A percentile compares a stretch with the other conserved stretches of the same genome.
These are phyloP conservation scores for Augochlorella aurata DNA, from an alignment of 2,888 invertebrate species.

Conservation along the genomic window DNA sequence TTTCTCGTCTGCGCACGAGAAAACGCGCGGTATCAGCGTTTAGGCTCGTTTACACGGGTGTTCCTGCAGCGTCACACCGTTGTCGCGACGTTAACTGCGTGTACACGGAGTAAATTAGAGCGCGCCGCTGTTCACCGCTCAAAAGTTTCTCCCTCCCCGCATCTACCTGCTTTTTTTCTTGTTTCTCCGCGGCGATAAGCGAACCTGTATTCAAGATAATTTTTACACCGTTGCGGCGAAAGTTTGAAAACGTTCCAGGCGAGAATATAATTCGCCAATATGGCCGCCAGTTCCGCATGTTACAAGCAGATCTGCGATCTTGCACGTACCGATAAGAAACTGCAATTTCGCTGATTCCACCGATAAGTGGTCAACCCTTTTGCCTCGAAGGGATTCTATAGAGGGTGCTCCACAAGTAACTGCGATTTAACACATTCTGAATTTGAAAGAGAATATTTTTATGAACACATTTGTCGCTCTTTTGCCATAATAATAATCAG, in stretches of 20 bases:
- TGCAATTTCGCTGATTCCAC: not conserved
- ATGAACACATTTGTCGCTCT: too few relatives aligned
- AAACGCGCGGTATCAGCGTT: constrained; percentile 38
- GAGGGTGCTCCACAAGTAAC: not conserved
- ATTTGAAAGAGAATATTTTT: too few relatives aligned
- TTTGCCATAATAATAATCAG: too few relatives aligned
- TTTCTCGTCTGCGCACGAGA: not conserved
- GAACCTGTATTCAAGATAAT: not conserved
- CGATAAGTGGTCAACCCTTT: not conserved
- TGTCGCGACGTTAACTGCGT: constrained; percentile 32
- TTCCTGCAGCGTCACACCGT: constrained; percentile 33
- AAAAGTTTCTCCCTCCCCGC: not conserved
- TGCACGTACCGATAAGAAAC: not conserved
- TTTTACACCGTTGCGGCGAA: not conserved
- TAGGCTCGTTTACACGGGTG: constrained; percentile 34
- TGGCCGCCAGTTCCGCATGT: not conserved
- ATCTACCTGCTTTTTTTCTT: not conserved
- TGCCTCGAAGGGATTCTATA: not conserved
- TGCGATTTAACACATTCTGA: not conserved
- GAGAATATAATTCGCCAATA: constrained; percentile 3
- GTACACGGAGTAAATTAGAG: constrained; percentile 41
- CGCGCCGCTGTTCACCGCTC: not conserved
- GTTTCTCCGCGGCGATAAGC: constrained; percentile 1
- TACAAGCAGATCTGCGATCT: not conserved
- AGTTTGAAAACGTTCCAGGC: not conserved